Evolutionary conservation across 2,888 invertebrate genomes (phyloP).

Genomic region (Andrena haemorrhoa): DNA sequence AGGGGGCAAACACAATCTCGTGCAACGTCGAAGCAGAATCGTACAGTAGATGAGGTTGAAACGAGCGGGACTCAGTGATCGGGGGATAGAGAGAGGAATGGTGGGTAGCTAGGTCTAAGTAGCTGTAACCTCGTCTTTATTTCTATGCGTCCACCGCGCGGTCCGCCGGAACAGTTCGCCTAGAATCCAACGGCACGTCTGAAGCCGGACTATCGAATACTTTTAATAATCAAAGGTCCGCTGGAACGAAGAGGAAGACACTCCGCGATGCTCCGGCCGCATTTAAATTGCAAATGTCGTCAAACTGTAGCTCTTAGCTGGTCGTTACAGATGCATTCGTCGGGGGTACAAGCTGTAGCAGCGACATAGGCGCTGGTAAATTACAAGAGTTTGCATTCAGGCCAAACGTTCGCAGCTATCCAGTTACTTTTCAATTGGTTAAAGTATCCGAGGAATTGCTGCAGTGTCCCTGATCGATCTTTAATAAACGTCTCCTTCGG

Average conservation of each 20-base stretch:
- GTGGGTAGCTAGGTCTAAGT: neutral
- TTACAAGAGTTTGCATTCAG: slow-evolving; percentile 48
- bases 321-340: slow-evolving; percentile 52
- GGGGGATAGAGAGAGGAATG: neutral
- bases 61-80: neutral
- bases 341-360: slow-evolving; percentile 27
- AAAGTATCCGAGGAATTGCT: slow-evolving; percentile 54
- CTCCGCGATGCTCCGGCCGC: slow-evolving; percentile 13
- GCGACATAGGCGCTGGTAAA: slow-evolving; percentile 36
- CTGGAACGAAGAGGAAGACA: slow-evolving; percentile 7
- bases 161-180: neutral
- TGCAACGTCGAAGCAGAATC: neutral
- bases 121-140: neutral
- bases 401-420: slow-evolving; percentile 41
- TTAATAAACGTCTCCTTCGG: slow-evolving; percentile 70
- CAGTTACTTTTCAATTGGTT: slow-evolving; percentile 59
- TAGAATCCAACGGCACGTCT: slow-evolving; percentile 15
- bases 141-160: neutral
- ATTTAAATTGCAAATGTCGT: slow-evolving; percentile 58
- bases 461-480: slow-evolving; percentile 74
- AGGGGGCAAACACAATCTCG: neutral
- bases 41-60: neutral
- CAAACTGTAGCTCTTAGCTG: slow-evolving; percentile 38
- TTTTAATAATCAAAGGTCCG: slow-evolving; percentile 40
- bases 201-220: slow-evolving; percentile 40